Evolutionary conservation across 2,797 vertebrate genomes (phyloP).

Genomic region (Notamacropus eugenii): DNA sequence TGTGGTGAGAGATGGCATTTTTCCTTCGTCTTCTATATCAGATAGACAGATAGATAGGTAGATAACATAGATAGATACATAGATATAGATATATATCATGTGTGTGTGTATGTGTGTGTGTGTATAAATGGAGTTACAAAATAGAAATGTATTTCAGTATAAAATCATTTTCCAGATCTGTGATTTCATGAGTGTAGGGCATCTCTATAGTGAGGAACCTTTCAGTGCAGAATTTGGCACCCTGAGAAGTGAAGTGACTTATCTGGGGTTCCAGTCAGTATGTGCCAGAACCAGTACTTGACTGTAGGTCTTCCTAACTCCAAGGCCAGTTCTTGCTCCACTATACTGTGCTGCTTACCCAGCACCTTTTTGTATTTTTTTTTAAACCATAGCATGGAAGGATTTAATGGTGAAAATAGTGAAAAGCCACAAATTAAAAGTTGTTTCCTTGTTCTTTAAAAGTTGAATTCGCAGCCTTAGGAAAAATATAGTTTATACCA

Average conservation of each 20-base stretch:
- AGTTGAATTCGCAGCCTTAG: not conserved
- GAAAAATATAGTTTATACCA: not conserved
- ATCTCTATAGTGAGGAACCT: not conserved
- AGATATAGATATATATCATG: not conserved
- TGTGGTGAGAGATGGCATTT: not conserved
- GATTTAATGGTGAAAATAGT: not conserved
- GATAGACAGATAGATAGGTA: too few species aligned
- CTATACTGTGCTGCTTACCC: not conserved
- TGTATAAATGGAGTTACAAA: not conserved
- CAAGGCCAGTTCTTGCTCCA: not conserved
- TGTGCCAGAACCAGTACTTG: not conserved
- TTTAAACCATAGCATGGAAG: not conserved
- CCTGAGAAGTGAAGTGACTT: not conserved
- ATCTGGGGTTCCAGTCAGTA: not conserved
- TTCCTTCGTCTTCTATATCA: not conserved
- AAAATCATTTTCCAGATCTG: not conserved
- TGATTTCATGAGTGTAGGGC: not conserved
- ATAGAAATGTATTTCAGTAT: not conserved
- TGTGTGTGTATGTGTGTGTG: not conserved
- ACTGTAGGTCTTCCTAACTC: not conserved
- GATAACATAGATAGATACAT: too few species aligned
- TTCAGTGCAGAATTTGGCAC: not conserved
- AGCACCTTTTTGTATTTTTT: not conserved
- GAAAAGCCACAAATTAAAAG: not conserved
- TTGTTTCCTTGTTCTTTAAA: not conserved